phyloP scores from a whole-genome alignment of 2,888 invertebrate species.

The Spisula subtruncata region DNA sequence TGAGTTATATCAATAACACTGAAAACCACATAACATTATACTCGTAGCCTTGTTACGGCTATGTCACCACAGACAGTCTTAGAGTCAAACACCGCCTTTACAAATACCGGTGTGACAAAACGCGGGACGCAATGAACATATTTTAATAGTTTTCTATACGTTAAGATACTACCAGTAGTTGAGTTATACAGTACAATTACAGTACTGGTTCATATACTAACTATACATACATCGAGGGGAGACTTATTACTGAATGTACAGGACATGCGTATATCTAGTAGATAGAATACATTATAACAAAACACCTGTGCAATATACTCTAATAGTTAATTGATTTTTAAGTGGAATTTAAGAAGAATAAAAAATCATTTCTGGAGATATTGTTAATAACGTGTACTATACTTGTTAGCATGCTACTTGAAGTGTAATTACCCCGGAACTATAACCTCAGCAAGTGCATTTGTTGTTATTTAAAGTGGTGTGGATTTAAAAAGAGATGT shows the following conservation, averaged over 20 bases:
- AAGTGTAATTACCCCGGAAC: neutral
- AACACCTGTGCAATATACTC: constrained; percentile 19
- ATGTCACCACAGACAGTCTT: constrained; percentile 4
- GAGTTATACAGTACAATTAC: too few species aligned
- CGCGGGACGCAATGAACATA: constrained; percentile 32
- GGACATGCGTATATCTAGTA: neutral
- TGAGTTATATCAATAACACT: neutral
- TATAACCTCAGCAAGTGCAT: neutral
- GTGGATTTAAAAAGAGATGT: constrained; percentile 3
- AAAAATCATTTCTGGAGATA: neutral
- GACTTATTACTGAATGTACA: neutral
- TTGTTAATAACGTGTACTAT: neutral
- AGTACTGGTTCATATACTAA: neutral
- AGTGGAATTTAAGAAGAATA: neutral
- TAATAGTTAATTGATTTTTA: constrained; percentile 10
- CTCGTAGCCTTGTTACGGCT: neutral
- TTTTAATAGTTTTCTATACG: constrained; percentile 41
- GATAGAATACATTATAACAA: neutral
- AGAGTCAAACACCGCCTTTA: constrained; percentile 26
- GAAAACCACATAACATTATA: neutral
- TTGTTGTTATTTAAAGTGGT: neutral
- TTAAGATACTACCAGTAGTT: constrained; percentile 32
- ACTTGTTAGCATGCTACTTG: neutral
- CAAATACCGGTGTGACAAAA: constrained; percentile 1
- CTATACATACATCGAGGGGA: neutral